Base-by-base conservation (phyloP, 1,140 invertebrate species). In the Drosophila orosa region DNA sequence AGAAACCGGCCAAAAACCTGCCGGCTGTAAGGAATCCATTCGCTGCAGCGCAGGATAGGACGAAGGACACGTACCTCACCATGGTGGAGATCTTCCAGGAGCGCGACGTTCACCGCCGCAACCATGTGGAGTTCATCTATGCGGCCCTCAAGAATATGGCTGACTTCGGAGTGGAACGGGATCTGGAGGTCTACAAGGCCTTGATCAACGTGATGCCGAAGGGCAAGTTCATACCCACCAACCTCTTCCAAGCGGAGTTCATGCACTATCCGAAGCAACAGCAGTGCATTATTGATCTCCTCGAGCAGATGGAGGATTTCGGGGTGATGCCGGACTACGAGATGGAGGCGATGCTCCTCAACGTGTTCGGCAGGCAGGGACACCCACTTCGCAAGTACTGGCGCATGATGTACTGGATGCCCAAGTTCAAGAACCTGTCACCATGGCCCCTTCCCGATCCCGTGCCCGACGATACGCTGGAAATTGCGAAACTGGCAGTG, bases 391-490 rank as follows among this genome's bases (percentile, higher is more conserved):
- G 96, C 65, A 99, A 98, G 91, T 97, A 95, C 89, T 96, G 95
- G 93, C 94, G 98, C 47, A 98, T 99, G 96, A 95, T 97, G 93
- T 99, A 99, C 90, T 99, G 99, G 99, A 96, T 99, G 95, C 98
- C 98, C 5, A 99, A 99, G 92, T 98, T 99, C 84, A 97, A 95
- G 87, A 95, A 99, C 92, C 91, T 96, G 0, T 98, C 97, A 76
- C 98, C 98, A 3, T 99, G 97, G 95, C 95, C 95, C 2, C 90
- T 98, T 40, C 97, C 98, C 1, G 93, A 95, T 33, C 93, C 95
- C 2, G 74, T 97, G 31, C 96, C 97, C 3, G 93, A 93, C 77
- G 95, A 98, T 87, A 92, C 94, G 2, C 92, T 96, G 8, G 95
- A 97, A 92, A 90, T 99, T n/a, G 98, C 98, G 0, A 95, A 95